These are phyloP conservation scores for Clarias fuscus DNA, from an alignment of 2,797 vertebrate species.

Conservation along the genomic window DNA sequence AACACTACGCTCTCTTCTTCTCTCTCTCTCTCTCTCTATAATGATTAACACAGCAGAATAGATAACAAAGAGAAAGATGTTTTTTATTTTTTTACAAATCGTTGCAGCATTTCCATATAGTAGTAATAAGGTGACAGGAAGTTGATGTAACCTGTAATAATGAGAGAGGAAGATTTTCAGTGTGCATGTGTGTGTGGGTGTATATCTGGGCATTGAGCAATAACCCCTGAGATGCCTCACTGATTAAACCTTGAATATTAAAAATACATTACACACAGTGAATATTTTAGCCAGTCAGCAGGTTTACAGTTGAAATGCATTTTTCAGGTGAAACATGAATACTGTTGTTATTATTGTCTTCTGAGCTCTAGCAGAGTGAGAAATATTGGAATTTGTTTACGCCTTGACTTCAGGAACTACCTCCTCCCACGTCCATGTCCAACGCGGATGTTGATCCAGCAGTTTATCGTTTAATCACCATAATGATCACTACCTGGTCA, in stretches of 20 bases:
- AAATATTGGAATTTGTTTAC: not conserved
- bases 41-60: not conserved
- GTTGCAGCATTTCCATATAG: not conserved
- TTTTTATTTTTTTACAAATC: not conserved
- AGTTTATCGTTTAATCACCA: not conserved
- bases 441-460: not conserved
- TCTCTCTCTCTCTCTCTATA: not conserved
- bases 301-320: not conserved
- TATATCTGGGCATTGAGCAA: not conserved
- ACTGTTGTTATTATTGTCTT: not conserved
- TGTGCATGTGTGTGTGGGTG: too few relatives aligned
- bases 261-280: not conserved
- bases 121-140: not conserved
- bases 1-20: not conserved
- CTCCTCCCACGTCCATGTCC: not conserved
- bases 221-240: not conserved
- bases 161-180: constrained; percentile 7
- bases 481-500: not conserved
- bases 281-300: not conserved
- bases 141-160: constrained; percentile 22
- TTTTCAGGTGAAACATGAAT: not conserved
- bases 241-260: not conserved
- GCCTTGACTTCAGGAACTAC: not conserved
- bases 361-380: not conserved
- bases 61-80: not conserved